A percentile compares a stretch with the other conserved stretches of the same genome.
These are phyloP conservation scores for Caenorhabditis remanei DNA, from an alignment of 1,140 invertebrate genomes.

Conservation along the genomic window DNA sequence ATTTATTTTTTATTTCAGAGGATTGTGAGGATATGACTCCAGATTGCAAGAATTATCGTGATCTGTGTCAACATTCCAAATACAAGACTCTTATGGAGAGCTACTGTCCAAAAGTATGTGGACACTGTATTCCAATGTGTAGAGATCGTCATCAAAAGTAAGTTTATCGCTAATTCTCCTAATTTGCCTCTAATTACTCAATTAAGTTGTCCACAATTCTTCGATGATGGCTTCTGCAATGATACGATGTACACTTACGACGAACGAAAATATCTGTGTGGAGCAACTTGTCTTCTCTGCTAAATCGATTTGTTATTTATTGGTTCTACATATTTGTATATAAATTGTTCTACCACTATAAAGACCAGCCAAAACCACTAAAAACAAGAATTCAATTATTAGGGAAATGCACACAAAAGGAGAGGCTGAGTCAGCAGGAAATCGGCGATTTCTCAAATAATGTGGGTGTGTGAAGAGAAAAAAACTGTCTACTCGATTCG, in stretches of 20 bases:
- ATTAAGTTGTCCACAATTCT: slow-evolving; percentile 61
- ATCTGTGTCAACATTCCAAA: slow-evolving; percentile 41
- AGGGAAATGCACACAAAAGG: slow-evolving; percentile 25
- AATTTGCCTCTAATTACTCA: background rate
- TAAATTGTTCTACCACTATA: slow-evolving; percentile 4
- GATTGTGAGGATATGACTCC: slow-evolving; percentile 59
- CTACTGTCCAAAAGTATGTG: slow-evolving; percentile 60
- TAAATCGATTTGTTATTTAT: background rate
- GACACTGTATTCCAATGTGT: slow-evolving; percentile 60
- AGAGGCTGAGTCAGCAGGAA: slow-evolving; percentile 13
- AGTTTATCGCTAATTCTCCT: background rate
- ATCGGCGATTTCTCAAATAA: slow-evolving; percentile 26
- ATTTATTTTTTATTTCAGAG: slow-evolving; percentile 45
- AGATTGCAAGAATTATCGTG: slow-evolving; percentile 55
- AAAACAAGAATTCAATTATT: slow-evolving; percentile 40
- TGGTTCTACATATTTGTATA: slow-evolving; percentile 50
- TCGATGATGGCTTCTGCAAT: slow-evolving; percentile 59
- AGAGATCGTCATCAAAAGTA: slow-evolving; percentile 66
- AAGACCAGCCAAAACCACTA: background rate
- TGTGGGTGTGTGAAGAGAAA: background rate
- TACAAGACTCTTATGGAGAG: slow-evolving; percentile 54
- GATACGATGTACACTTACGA: slow-evolving; percentile 59
- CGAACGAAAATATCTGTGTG: slow-evolving; percentile 62
- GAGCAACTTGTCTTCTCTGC: slow-evolving; percentile 58
- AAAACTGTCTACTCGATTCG: background rate